These are phyloP conservation scores for Lophura nycthemera DNA, from an alignment of 2,113 vertebrate species.

Conservation along the genomic window DNA sequence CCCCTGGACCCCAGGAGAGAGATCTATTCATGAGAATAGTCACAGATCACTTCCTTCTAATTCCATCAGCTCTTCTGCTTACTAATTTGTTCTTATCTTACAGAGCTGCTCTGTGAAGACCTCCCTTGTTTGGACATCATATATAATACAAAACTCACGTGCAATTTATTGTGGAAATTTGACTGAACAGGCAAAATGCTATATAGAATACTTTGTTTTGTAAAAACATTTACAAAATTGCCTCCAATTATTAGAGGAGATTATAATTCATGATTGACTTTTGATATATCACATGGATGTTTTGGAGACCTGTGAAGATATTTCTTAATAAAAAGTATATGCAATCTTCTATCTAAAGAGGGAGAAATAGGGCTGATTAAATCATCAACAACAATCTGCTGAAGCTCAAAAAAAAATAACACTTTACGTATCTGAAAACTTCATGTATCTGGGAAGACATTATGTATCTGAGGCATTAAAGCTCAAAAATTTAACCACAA, in stretches of 20 bases:
- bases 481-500: neutral
- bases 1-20: neutral
- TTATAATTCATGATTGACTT: neutral
- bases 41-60: neutral
- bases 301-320: neutral
- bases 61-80: neutral
- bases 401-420: constrained; percentile 12
- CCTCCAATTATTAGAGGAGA: neutral
- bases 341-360: neutral
- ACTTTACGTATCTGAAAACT: neutral
- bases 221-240: neutral
- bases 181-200: neutral
- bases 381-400: neutral
- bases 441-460: neutral
- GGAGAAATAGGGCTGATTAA: neutral
- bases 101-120: neutral
- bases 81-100: neutral
- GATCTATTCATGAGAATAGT: neutral
- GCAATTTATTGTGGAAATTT: neutral
- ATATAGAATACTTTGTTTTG: neutral
- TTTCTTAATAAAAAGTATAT: neutral
- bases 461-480: neutral
- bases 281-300: neutral
- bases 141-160: neutral
- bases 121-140: neutral